Evolutionary conservation across 1,140 invertebrate genomes (phyloP).

Genomic region (Zaprionus taronus): DNA sequence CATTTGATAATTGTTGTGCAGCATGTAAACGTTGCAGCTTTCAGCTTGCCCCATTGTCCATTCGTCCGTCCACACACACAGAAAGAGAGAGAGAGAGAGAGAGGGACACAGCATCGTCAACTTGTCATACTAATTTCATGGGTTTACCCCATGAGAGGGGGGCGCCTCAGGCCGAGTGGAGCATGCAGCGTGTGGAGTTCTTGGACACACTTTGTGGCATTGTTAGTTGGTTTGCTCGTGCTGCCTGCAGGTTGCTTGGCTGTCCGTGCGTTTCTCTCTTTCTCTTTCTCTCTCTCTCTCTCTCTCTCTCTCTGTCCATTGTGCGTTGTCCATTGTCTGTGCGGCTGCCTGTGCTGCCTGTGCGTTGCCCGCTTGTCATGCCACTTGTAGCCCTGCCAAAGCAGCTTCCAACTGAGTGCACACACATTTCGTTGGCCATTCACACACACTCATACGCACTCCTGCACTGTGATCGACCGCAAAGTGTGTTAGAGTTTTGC

Average conservation of each 20-base stretch:
- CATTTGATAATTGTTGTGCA: conserved; percentile 7
- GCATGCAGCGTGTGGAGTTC: conserved; percentile 8
- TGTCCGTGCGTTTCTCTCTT: not conserved
- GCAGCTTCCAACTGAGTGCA: conserved; percentile 66
- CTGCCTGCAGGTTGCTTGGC: not conserved
- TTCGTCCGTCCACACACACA: not conserved
- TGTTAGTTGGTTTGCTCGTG: not conserved
- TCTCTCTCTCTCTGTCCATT: conserved; percentile 4
- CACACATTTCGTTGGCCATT: conserved; percentile 13
- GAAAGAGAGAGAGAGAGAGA: too few species aligned
- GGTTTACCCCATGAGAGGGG: conserved; percentile 14
- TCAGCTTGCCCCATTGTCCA: conserved; percentile 21
- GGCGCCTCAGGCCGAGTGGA: not conserved
- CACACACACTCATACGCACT: conserved; percentile 10
- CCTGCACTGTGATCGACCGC: conserved; percentile 60
- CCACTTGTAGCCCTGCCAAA: conserved; percentile 52
- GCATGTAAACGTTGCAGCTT: conserved; percentile 9
- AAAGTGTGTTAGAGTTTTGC: conserved; percentile 63
- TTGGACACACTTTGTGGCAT: conserved; percentile 5
- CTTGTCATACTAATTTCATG: conserved; percentile 77
- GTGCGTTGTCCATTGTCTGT: conserved; percentile 43
- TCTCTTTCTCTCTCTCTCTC: not conserved
- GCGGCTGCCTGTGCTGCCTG: conserved; percentile 16
- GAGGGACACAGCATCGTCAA: conserved; percentile 51
- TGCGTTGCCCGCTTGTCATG: conserved; percentile 16